phyloP scores from a whole-genome alignment of 2,888 invertebrate species.

The Hydropsyche betteni region DNA sequence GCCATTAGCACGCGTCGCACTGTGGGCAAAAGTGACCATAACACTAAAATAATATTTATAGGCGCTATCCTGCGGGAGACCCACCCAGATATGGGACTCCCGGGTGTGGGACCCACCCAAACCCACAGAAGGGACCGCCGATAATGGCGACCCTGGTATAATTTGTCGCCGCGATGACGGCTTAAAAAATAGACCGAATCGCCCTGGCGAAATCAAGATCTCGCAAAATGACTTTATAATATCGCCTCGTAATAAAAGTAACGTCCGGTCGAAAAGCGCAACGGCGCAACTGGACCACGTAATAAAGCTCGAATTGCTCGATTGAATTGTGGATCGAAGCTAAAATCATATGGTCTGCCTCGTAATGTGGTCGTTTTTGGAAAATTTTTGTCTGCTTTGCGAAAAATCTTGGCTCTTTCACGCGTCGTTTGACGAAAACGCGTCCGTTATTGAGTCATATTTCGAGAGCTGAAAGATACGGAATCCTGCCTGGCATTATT shows the following conservation, averaged over 20 bases:
- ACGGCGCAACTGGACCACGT: not conserved
- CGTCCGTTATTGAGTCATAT: constrained; percentile 29
- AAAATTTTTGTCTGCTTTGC: too few species aligned
- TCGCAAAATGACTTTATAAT: constrained; percentile 24
- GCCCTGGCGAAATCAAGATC: constrained; percentile 35
- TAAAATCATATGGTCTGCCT: too few species aligned
- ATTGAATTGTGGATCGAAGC: too few species aligned
- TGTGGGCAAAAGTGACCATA: constrained; percentile 48
- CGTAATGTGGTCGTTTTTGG: too few species aligned
- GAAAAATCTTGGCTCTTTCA: too few species aligned
- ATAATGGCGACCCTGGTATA: constrained; percentile 36
- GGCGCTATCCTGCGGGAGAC: constrained; percentile 40
- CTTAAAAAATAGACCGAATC: constrained; percentile 36
- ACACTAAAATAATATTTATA: constrained; percentile 51
- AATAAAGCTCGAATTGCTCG: too few species aligned
- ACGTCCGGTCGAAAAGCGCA: too few species aligned
- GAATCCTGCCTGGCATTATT: constrained; percentile 33
- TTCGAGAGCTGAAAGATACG: constrained; percentile 5
- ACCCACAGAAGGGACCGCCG: constrained; percentile 20
- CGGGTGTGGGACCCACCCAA: constrained; percentile 20
- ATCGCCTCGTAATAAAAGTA: constrained; percentile 17
- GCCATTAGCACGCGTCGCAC: constrained; percentile 48
- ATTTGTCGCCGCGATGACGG: constrained; percentile 40
- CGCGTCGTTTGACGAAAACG: not conserved
- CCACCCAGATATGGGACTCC: constrained; percentile 35